phyloP scores from a whole-genome alignment of 2,888 invertebrate genomes.

The Stratiomys singularior region DNA sequence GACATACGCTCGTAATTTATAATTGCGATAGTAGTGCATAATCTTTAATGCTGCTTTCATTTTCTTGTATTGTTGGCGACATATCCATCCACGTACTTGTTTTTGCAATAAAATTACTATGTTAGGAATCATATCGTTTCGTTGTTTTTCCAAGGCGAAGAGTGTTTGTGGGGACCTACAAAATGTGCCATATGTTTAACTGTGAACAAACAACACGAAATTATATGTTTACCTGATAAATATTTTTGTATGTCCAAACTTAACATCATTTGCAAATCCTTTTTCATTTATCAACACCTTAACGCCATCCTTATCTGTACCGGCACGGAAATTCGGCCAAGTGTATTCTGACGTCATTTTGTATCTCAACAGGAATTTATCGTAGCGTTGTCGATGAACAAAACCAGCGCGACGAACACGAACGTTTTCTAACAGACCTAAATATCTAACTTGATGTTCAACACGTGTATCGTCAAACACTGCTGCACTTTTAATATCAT shows the following conservation, averaged over 20 bases:
- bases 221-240: constrained; percentile 77
- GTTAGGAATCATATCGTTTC: constrained; percentile 88
- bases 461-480: constrained; percentile 85
- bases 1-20: constrained; percentile 80
- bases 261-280: constrained; percentile 82
- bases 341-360: constrained; percentile 96
- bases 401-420: constrained; percentile 96
- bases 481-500: constrained; percentile 89
- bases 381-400: constrained; percentile 94
- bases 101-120: constrained; percentile 95
- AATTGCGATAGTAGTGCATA: constrained; percentile 78
- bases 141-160: constrained; percentile 86
- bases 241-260: constrained; percentile 94
- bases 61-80: constrained; percentile 81
- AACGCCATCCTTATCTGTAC: constrained; percentile 83
- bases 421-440: constrained; percentile 95
- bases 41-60: constrained; percentile 88
- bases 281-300: constrained; percentile 84
- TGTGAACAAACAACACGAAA: neutral
- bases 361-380: constrained; percentile 92
- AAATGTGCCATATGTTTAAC: neutral
- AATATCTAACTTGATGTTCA: constrained; percentile 71
- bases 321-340: constrained; percentile 94
- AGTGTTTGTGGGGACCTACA: constrained; percentile 83
- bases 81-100: constrained; percentile 87